Percentiles rank a stretch among this genome's conserved stretches.
Conservation (phyloP, 1,140 invertebrate genomes). For the Andricus grossulariae region DNA sequence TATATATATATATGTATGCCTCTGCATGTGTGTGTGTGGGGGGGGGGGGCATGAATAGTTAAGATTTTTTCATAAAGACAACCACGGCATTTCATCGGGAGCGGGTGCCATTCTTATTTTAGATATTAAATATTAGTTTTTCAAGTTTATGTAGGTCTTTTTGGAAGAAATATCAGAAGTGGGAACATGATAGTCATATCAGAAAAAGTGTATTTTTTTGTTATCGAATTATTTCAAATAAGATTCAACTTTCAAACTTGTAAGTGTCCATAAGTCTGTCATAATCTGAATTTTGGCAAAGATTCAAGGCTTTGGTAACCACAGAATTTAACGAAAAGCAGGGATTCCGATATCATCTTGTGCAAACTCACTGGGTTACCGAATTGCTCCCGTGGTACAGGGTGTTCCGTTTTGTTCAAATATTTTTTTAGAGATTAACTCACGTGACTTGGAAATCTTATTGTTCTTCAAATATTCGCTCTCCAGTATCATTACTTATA, state of each 20-base stretch:
- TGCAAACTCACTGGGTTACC: conserved; percentile 65
- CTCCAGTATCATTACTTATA: background rate
- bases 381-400: conserved; percentile 45
- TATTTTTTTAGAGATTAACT: conserved; percentile 15
- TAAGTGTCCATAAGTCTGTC: conserved; percentile 67
- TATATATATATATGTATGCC: too few species aligned
- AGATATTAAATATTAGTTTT: too few species aligned
- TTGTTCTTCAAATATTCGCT: background rate
- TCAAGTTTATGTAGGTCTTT: too few species aligned
- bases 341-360: conserved; percentile 69
- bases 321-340: conserved; percentile 70
- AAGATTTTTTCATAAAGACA: too few species aligned
- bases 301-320: conserved; percentile 70
- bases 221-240: conserved; percentile 22
- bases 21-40: too few species aligned
- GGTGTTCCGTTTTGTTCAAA: conserved; percentile 57
- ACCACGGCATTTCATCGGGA: too few species aligned
- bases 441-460: conserved; percentile 1
- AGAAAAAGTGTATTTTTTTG: background rate
- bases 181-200: background rate
- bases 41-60: too few species aligned
- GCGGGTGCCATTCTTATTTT: too few species aligned
- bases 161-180: background rate
- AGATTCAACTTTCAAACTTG: conserved; percentile 41
- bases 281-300: conserved; percentile 70